Conservation (phyloP, 2,888 invertebrate genomes). For the Allolobophora icterica region DNA sequence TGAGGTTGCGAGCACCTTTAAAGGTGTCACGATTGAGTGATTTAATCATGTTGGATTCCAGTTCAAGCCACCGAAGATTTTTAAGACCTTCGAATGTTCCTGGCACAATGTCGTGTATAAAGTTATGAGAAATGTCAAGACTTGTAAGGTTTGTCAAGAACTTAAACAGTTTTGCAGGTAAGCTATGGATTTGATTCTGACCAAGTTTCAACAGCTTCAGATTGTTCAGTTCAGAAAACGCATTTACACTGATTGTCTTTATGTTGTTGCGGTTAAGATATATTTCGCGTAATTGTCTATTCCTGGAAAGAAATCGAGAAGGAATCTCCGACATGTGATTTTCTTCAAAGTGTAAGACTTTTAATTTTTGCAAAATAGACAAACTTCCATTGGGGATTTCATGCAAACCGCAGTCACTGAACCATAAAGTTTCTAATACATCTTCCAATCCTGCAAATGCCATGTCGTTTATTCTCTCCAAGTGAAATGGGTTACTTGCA, state of each 20-base stretch:
- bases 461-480: not conserved
- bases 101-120: constrained; percentile 31
- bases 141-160: constrained; percentile 36
- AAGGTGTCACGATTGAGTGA: constrained; percentile 37
- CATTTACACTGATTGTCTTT: constrained; percentile 5
- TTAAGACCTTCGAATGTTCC: constrained; percentile 39
- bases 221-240: constrained; percentile 34
- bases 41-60: constrained; percentile 41
- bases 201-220: constrained; percentile 36
- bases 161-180: constrained; percentile 28
- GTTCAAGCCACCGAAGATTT: constrained; percentile 41
- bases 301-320: not conserved
- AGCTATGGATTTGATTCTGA: constrained; percentile 28
- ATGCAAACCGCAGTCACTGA: constrained; percentile 30
- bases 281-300: constrained; percentile 32
- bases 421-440: not conserved
- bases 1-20: constrained; percentile 38
- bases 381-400: constrained; percentile 11
- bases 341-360: constrained; percentile 31
- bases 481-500: not conserved
- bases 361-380: constrained; percentile 21
- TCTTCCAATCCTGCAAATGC: constrained; percentile 32
- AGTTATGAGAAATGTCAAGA: constrained; percentile 44
- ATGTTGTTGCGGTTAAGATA: constrained; percentile 36
- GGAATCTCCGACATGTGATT: constrained; percentile 13